phyloP scores from a whole-genome alignment of 2,113 vertebrate species.

The Echinops telfairi region DNA sequence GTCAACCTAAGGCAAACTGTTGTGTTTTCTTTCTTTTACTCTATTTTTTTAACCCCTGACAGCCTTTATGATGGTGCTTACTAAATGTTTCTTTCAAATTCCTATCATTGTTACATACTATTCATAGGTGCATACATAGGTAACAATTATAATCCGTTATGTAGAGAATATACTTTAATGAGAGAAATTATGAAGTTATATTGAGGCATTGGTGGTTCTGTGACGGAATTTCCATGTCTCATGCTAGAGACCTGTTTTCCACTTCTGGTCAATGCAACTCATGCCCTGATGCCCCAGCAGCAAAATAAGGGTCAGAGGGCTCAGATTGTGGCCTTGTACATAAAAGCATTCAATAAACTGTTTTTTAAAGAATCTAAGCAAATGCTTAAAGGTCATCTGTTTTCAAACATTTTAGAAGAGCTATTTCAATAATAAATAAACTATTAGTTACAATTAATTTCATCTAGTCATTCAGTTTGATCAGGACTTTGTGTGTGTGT shows the following conservation, averaged over 20 bases:
- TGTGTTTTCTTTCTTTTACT: not conserved
- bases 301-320: not conserved
- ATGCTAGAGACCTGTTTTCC: not conserved
- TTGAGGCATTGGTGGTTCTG: not conserved
- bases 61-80: conserved; percentile 54
- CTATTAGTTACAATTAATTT: conserved; percentile 40
- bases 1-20: not conserved
- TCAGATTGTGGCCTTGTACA: conserved; percentile 10
- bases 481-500: not conserved
- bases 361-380: conserved; percentile 56
- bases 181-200: conserved; percentile 40
- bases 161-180: not conserved
- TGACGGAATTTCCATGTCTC: not conserved
- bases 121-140: conserved; percentile 34
- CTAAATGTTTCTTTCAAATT: conserved; percentile 67
- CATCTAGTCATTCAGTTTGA: conserved; percentile 43
- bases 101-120: conserved; percentile 20
- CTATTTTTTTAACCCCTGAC: conserved; percentile 5
- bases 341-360: conserved; percentile 16
- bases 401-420: conserved; percentile 51
- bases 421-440: conserved; percentile 33
- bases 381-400: conserved; percentile 20
- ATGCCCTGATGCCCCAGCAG: not conserved
- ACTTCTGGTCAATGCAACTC: not conserved
- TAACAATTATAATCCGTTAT: conserved; percentile 13